These are phyloP conservation scores for Bellardia pandia DNA, from an alignment of 2,888 invertebrate genomes.

Conservation along the genomic window DNA sequence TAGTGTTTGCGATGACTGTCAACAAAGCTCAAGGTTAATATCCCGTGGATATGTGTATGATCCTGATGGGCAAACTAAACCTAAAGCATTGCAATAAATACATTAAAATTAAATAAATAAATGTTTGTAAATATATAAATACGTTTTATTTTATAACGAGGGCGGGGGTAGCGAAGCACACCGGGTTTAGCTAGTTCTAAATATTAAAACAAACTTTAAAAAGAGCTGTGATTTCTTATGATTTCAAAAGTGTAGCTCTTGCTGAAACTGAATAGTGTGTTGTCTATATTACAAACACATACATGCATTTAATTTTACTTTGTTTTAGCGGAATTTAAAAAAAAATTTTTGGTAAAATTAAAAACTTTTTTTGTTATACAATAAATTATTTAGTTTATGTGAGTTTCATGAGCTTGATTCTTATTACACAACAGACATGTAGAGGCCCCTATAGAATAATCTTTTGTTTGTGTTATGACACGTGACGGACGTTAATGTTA, in stretches of 20 bases:
- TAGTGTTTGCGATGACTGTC: too few species aligned
- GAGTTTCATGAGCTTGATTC: not conserved
- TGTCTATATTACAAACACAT: not conserved
- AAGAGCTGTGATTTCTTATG: not conserved
- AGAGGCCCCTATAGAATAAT: not conserved
- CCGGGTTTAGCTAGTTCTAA: too few species aligned
- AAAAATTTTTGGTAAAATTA: not conserved
- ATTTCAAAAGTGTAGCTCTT: not conserved
- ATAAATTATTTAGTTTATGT: not conserved
- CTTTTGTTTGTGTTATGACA: constrained; percentile 14
- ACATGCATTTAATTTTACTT: not conserved
- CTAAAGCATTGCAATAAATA: too few species aligned
- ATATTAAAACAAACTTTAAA: not conserved
- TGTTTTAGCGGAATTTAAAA: not conserved
- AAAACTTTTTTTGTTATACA: not conserved
- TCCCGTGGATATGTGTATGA: too few species aligned
- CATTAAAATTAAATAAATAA: too few species aligned
- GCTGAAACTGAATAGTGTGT: not conserved
- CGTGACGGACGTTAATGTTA: constrained; percentile 15
- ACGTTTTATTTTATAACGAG: too few species aligned
- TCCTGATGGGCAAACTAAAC: too few species aligned
- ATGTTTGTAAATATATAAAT: too few species aligned
- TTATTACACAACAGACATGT: not conserved
- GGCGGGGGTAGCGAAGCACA: too few species aligned
- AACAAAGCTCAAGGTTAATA: too few species aligned